Base-by-base conservation (phyloP, 2,113 vertebrate species). In the Morone saxatilis region DNA sequence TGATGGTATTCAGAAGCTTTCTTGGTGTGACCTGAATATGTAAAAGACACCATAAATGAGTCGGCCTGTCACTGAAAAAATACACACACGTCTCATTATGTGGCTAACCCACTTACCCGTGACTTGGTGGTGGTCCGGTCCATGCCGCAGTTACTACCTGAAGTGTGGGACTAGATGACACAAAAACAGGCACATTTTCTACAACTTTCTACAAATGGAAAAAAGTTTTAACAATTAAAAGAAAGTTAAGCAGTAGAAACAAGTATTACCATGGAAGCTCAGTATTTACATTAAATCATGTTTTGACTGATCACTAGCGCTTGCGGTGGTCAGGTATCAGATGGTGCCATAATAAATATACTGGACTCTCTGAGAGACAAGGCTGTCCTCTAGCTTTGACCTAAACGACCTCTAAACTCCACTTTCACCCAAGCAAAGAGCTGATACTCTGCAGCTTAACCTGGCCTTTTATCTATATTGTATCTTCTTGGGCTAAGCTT, bases 1-100 rank as follows among this genome's bases (percentile, higher is more conserved):
- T 95, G 53, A 95, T 82, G 5, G 94, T 95, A 51, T 84, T 94
- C n/a, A 96, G 91, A 7, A 96, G 93, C 80, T 96, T 96, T 71
- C 91, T 96, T 7, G 96, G 96, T 0, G 95, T 96, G 5, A 95
- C 91, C 96, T 96, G 72, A 5, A 80, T 6, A 68, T 4, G 20
- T 31, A 31, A 41, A 72, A 0, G 17, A 63, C 2, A 57, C 0
- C 36, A 45, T 3, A 43, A 9, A 19, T n/a, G 0, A 56, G 17
- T 66, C 9, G 0, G 2, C 47, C 5, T 5, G 1, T 38, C 16
- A 12, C 19, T 36, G 1, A 31, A 51, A 40, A 70, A 65, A 56
- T 20, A 43, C 22, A 71, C 8, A 48, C 0, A 1, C 3, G 8
- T n/a, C 5, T 70, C 0, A 47, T 31, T 13, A 45, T 20, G 6